phyloP scores from a whole-genome alignment of 35 echinoderm and acorn worm species.

The Apostichopus californicus region DNA sequence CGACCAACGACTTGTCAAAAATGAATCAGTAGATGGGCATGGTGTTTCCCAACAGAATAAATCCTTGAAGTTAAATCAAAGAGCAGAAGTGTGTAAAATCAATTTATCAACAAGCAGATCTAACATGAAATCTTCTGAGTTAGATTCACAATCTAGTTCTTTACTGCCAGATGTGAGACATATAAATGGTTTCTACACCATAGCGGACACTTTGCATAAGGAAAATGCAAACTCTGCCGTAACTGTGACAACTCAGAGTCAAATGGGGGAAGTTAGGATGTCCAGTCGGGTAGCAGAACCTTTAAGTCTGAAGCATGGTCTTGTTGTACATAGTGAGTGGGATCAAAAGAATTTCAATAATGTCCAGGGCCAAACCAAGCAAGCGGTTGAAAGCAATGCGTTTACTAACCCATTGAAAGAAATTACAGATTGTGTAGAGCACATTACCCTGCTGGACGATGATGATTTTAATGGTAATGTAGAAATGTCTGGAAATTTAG shows the following conservation, averaged over 20 bases:
- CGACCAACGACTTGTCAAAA: neutral
- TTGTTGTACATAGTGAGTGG: slow-evolving; percentile 26
- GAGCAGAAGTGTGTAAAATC: too few species aligned
- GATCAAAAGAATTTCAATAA: neutral
- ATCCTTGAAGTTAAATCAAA: too few species aligned
- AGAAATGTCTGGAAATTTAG: neutral
- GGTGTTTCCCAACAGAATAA: too few species aligned
- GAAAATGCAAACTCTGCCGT: slow-evolving; percentile 58
- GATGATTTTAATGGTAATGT: slow-evolving; percentile 11
- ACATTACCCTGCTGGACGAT: slow-evolving; percentile 39
- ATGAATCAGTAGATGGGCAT: too few species aligned
- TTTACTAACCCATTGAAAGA: slow-evolving; percentile 15
- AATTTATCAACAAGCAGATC: too few species aligned
- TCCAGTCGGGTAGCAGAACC: slow-evolving; percentile 51
- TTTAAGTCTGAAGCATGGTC: slow-evolving; percentile 36
- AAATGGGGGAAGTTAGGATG: slow-evolving; percentile 56
- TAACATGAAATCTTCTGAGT: neutral
- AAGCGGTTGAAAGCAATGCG: neutral
- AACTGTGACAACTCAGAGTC: slow-evolving; percentile 47
- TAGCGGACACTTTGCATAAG: slow-evolving; percentile 50
- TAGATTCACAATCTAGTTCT: neutral
- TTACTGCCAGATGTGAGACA: slow-evolving; percentile 42
- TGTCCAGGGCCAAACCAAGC: slow-evolving; percentile 4
- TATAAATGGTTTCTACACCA: slow-evolving; percentile 54
- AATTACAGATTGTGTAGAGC: slow-evolving; percentile 51